phyloP scores from a whole-genome alignment of 2,797 vertebrate genomes.

The Scomberomorus guttatus region DNA sequence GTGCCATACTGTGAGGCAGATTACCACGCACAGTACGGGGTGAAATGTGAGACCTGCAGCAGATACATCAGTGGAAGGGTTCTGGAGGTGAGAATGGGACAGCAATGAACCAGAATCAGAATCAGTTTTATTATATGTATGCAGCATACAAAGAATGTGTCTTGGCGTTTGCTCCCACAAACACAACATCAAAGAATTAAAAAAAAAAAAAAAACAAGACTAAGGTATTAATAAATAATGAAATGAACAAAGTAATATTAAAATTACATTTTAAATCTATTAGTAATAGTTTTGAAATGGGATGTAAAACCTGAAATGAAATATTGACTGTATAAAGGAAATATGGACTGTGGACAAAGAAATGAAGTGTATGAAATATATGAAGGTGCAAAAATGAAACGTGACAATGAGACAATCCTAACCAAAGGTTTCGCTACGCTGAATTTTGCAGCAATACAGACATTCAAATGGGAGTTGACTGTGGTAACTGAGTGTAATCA shows the following conservation, averaged over 20 bases:
- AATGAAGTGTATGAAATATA: not conserved
- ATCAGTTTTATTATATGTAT: not conserved
- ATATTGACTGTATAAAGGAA: no score
- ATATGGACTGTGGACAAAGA: no score
- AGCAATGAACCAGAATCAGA: not conserved
- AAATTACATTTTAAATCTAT: no score
- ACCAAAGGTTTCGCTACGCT: constrained; percentile 3
- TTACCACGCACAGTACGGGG: constrained; percentile 98
- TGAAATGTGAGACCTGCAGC: constrained; percentile 97
- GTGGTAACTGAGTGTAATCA: constrained; percentile 41
- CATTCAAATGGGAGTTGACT: constrained; percentile 43
- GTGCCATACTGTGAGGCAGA: constrained; percentile 97
- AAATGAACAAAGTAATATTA: no score
- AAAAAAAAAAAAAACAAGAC: no score
- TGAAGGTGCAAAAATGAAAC: not conserved
- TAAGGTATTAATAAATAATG: no score
- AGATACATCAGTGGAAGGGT: constrained; percentile 98
- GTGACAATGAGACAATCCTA: not conserved
- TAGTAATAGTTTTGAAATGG: no score
- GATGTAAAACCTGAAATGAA: no score
- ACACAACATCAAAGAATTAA: no score
- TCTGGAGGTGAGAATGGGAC: constrained; percentile 92
- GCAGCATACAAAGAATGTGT: no score
- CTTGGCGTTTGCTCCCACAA: no score
- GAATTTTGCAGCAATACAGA: constrained; percentile 21